Conservation (phyloP, 2,797 vertebrate genomes). For the Vultur gryphus region DNA sequence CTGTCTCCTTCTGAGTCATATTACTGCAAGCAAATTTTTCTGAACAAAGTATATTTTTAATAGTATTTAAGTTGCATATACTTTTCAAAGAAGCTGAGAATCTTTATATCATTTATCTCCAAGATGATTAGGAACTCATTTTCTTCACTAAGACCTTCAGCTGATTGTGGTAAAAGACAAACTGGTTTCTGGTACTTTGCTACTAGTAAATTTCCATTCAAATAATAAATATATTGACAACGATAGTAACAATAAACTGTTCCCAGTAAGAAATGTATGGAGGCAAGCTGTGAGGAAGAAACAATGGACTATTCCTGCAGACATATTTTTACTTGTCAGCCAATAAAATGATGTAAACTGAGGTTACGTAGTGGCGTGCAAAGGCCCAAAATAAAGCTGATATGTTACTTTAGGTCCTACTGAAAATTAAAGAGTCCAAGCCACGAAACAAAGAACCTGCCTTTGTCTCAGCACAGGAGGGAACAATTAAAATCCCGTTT, state of each 20-base stretch:
- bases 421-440: not conserved
- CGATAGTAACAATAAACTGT: not conserved
- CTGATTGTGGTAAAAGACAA: not conserved
- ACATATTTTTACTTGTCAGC: not conserved
- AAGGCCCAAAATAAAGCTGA: not conserved
- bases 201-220: not conserved
- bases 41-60: not conserved
- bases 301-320: not conserved
- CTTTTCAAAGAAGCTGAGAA: not conserved
- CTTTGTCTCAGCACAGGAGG: not conserved
- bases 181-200: not conserved
- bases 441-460: not conserved
- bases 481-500: not conserved
- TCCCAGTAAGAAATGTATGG: not conserved
- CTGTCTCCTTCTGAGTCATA: not conserved
- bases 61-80: not conserved
- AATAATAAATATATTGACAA: not conserved
- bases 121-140: not conserved
- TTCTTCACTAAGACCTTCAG: not conserved
- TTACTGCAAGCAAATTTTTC: not conserved
- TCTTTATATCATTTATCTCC: not conserved
- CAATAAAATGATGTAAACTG: not conserved
- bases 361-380: not conserved
- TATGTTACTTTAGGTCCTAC: not conserved
- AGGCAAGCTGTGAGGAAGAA: not conserved